These are phyloP conservation scores for Noctilio leporinus DNA, from an alignment of 2,113 vertebrate genomes.

Conservation along the genomic window DNA sequence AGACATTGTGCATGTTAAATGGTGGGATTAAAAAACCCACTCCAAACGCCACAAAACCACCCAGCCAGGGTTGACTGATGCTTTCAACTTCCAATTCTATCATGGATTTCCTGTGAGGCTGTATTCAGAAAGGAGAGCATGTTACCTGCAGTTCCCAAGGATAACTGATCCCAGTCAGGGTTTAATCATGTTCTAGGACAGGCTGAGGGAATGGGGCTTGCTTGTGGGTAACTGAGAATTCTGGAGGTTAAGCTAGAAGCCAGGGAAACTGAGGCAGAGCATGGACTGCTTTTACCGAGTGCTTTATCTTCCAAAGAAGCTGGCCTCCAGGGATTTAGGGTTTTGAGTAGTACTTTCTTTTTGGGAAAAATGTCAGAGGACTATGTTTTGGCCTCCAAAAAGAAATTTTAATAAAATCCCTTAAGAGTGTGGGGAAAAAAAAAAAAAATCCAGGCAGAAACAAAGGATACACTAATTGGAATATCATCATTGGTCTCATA, in stretches of 20 bases:
- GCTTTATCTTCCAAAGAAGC: too few species aligned
- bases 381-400: not conserved
- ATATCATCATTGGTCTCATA: not conserved
- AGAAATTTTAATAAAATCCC: not conserved
- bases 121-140: not conserved
- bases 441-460: too few species aligned
- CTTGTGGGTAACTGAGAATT: too few species aligned
- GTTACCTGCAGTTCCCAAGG: not conserved
- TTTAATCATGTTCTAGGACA: not conserved
- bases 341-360: not conserved
- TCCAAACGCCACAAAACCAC: not conserved
- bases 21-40: not conserved
- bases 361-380: not conserved
- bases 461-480: too few species aligned
- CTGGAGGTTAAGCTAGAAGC: not conserved
- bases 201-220: not conserved
- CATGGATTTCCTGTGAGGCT: not conserved
- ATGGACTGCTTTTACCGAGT: fast-evolving
- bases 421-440: too few species aligned
- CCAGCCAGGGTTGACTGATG: too few species aligned
- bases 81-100: not conserved
- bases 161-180: not conserved
- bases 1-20: not conserved
- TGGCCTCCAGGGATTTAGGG: fast-evolving
- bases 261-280: fast-evolving